Conservation (phyloP, 2,888 invertebrate species). For the Coenonympha glycerion region DNA sequence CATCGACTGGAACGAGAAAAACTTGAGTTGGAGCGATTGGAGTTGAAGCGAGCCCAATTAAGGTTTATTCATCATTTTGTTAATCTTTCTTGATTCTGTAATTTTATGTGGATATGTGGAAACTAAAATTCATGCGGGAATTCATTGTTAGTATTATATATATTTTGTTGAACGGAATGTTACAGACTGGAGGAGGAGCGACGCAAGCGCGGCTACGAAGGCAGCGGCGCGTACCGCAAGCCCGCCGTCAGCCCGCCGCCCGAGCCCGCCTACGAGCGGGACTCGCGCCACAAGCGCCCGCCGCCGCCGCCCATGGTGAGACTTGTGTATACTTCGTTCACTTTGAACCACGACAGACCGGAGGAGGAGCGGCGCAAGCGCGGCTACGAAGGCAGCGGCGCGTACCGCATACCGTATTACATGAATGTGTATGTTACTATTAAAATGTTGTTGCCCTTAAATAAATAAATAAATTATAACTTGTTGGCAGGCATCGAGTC, state of each 20-base stretch:
- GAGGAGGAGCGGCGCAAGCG: constrained; percentile 79
- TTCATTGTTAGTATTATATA: neutral
- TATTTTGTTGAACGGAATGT: constrained; percentile 34
- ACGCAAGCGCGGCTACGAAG: constrained; percentile 74
- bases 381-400: constrained; percentile 62
- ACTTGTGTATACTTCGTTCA: neutral
- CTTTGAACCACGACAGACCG: too few relatives aligned
- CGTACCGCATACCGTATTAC: too few relatives aligned
- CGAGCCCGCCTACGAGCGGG: constrained; percentile 61
- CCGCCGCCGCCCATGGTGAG: constrained; percentile 54
- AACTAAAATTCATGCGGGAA: too few relatives aligned
- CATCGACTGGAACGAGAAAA: constrained; percentile 86
- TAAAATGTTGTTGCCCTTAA: too few relatives aligned
- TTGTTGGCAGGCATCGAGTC: constrained; percentile 45
- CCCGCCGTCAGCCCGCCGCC: constrained; percentile 55
- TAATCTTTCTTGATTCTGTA: too few relatives aligned
- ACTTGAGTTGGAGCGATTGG: constrained; percentile 86
- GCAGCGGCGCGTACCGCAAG: constrained; percentile 61
- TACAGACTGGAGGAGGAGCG: constrained; percentile 76
- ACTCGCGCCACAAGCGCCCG: constrained; percentile 57
- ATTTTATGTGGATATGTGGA: too few relatives aligned
- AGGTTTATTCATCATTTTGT: constrained; percentile 53
- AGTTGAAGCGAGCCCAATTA: constrained; percentile 87
- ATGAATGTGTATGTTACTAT: too few relatives aligned
- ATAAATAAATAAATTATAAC: too few relatives aligned